Conservation (phyloP, 2,113 vertebrate genomes). For the Pimephales promelas region DNA sequence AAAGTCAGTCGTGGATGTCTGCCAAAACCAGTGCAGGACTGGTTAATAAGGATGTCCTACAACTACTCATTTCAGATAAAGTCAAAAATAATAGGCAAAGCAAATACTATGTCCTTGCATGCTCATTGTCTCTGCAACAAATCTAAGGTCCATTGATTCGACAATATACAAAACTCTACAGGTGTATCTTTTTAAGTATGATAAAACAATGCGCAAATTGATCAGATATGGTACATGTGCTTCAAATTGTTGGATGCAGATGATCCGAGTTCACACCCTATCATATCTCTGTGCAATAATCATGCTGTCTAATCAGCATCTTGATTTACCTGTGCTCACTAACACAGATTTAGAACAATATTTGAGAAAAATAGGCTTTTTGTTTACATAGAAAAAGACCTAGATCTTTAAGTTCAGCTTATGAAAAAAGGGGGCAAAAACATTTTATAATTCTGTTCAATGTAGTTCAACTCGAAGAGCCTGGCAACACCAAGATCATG, state of each 20-base stretch:
- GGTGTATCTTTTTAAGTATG: neutral
- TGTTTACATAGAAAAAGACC: too few relatives aligned
- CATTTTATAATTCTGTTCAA: too few relatives aligned
- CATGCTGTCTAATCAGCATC: too few relatives aligned
- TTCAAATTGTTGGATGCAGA: neutral
- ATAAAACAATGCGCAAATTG: neutral
- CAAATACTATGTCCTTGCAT: constrained; percentile 33
- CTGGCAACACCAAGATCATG: neutral
- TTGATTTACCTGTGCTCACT: too few relatives aligned
- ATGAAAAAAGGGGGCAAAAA: too few relatives aligned
- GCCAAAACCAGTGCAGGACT: constrained; percentile 47
- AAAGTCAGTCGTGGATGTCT: constrained; percentile 32
- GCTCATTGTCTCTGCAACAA: constrained; percentile 23
- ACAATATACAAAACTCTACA: neutral
- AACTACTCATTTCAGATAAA: constrained; percentile 61
- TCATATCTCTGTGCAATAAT: neutral
- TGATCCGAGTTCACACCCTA: too few relatives aligned
- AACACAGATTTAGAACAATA: too few relatives aligned
- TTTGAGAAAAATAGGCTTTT: too few relatives aligned
- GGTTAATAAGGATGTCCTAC: constrained; percentile 57
- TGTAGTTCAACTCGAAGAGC: neutral
- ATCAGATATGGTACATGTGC: neutral
- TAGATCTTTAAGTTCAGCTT: too few relatives aligned
- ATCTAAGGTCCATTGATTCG: neutral
- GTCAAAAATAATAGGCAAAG: constrained; percentile 47